Conservation (phyloP, 2,888 invertebrate species). For the Aspidiotus destructor region DNA sequence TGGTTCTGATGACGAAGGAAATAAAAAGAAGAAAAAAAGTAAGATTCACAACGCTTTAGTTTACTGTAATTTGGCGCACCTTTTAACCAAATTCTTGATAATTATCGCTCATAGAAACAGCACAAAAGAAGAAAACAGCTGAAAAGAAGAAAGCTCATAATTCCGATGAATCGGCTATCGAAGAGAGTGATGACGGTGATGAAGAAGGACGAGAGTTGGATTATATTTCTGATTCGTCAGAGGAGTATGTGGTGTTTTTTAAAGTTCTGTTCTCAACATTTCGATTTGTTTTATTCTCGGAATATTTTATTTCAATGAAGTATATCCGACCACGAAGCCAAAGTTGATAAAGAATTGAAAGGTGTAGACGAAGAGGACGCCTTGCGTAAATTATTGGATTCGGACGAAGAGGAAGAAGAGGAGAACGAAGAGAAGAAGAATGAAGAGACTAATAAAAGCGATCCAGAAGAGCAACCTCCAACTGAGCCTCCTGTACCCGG, state of each 20-base stretch:
- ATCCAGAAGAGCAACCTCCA: slow-evolving; percentile 38
- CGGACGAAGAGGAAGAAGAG: slow-evolving; percentile 79
- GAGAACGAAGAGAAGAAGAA: slow-evolving; percentile 60
- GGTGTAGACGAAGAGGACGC: slow-evolving; percentile 87
- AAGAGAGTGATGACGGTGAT: slow-evolving; percentile 95
- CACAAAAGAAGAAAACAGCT: slow-evolving; percentile 38
- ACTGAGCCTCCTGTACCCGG: slow-evolving; percentile 46
- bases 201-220: slow-evolving; percentile 90
- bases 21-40: slow-evolving; percentile 56
- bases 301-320: slow-evolving; percentile 42
- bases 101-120: neutral
- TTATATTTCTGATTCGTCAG: slow-evolving; percentile 82
- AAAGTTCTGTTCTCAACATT: neutral
- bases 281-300: neutral
- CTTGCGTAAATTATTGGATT: slow-evolving; percentile 71
- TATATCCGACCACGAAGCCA: slow-evolving; percentile 62
- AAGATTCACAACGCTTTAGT: slow-evolving; percentile 42
- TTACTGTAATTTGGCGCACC: too few relatives aligned
- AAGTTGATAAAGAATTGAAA: slow-evolving; percentile 70
- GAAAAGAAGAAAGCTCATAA: slow-evolving; percentile 67
- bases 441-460: slow-evolving; percentile 37
- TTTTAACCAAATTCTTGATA: too few relatives aligned
- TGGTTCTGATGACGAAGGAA: slow-evolving; percentile 51
- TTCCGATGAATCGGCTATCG: slow-evolving; percentile 79
- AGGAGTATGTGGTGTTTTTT: slow-evolving; percentile 46